Evolutionary conservation across 1,140 invertebrate species (phyloP).

Genomic region (Aphis gossypii): DNA sequence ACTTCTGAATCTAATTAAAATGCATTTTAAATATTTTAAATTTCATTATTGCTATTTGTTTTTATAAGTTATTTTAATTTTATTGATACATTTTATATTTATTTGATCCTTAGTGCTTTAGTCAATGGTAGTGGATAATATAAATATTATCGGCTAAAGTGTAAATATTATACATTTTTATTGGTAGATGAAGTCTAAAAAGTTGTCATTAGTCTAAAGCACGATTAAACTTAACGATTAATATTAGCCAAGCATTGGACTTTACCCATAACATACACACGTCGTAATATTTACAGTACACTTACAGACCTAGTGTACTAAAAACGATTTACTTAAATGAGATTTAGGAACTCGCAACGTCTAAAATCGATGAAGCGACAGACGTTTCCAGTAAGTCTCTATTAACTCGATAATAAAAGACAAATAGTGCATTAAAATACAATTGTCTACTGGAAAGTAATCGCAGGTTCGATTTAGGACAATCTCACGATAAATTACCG

Average conservation of each 20-base stretch:
- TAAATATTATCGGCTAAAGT: not conserved
- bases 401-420: slow-evolving; percentile 7
- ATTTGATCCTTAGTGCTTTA: not conserved
- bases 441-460: not conserved
- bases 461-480: not conserved
- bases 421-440: not conserved
- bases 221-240: not conserved
- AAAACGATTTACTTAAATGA: not conserved
- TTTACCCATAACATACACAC: not conserved
- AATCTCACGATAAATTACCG: not conserved
- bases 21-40: not conserved
- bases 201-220: not conserved
- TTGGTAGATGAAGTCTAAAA: not conserved
- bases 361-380: not conserved
- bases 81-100: not conserved
- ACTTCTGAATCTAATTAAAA: not conserved
- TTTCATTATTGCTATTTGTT: not conserved
- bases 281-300: no score
- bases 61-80: not conserved
- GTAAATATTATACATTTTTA: not conserved
- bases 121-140: not conserved
- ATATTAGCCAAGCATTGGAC: not conserved
- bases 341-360: not conserved
- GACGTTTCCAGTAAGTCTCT: not conserved
- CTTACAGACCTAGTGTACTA: no score